Base-by-base conservation (phyloP, 2,113 vertebrate genomes). In the Myiopsitta monachus region DNA sequence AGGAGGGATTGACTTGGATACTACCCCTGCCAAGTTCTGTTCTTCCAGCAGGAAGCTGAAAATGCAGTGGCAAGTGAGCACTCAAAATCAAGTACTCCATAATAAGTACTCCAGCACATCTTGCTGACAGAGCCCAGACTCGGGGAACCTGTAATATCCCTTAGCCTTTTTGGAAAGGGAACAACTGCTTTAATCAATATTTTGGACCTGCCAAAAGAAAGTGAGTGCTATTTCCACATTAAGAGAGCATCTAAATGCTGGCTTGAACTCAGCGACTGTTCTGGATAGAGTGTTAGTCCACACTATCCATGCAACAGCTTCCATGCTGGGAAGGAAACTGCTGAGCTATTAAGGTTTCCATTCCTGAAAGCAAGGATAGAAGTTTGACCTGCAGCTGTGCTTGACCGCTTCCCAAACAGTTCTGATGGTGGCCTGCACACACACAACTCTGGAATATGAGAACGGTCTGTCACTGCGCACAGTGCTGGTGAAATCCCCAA, bases 321-420 rank as follows among this genome's bases (percentile, higher is more conserved):
- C 28, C 44, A 87, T 6, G n/a, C 69, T 93, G 66, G 70, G 87
- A 92, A 90, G 46, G 62, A 86, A 94, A 88, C 57, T 57, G 62
- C 41, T 68, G 66, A 92, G 54, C 31, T 92, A 72, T 79, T 90
- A 69, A 87, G 52, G 44, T 94, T 96, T 91, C 52, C 28, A 57
- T 68, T 96, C 86, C 63, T 79, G 59, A 92, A 96, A 94, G 49
- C 49, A 89, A 76, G 59, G 47, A 73, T 4, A 63, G 26, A 87
- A 38, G 22, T 85, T 0, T 76, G 74, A 92, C 74, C 83, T 83
- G 55, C 85, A 93, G 64, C 82, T 88, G 85, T 77, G 64, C 39
- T 67, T 90, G 54, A 93, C 68, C 1, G 1, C 66, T 93, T 94
- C 86, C 73, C 83, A 93, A 44, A 72, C 24, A 52, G 47, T 88